Conservation (phyloP, 2,797 vertebrate species). For the Lemur catta region DNA sequence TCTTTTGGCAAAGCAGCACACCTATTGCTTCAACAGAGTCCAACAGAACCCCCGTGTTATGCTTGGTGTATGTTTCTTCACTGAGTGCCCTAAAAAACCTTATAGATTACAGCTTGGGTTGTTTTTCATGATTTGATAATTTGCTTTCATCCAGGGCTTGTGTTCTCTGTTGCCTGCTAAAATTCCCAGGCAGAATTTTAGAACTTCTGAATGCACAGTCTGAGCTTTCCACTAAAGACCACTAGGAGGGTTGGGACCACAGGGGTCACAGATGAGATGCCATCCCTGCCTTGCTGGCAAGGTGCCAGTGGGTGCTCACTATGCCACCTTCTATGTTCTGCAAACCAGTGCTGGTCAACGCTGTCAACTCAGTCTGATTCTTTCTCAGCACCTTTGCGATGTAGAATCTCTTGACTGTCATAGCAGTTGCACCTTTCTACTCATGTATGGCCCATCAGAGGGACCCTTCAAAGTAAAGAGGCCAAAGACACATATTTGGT, state of each 20-base stretch:
- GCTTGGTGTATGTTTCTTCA: not conserved
- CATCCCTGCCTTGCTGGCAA: not conserved
- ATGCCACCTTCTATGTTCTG: not conserved
- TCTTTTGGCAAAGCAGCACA: not conserved
- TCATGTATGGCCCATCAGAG: not conserved
- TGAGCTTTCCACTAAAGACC: not conserved
- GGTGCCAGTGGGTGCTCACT: not conserved
- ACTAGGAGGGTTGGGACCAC: not conserved
- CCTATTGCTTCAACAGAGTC: not conserved
- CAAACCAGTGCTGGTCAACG: accelerated
- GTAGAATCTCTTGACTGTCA: not conserved
- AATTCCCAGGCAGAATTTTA: not conserved
- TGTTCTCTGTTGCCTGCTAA: not conserved
- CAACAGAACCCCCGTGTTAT: not conserved
- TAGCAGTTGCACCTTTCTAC: not conserved
- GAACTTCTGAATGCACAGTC: not conserved
- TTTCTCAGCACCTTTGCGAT: not conserved
- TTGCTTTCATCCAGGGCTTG: not conserved
- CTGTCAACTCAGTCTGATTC: not conserved
- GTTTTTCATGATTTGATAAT: not conserved
- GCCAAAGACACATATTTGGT: not conserved
- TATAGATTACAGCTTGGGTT: not conserved
- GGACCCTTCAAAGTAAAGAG: not conserved
- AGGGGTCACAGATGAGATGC: not conserved
- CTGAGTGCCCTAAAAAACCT: not conserved